Evolutionary conservation across 1,140 invertebrate genomes (phyloP).

Genomic region (Diabrotica undecimpunctata): DNA sequence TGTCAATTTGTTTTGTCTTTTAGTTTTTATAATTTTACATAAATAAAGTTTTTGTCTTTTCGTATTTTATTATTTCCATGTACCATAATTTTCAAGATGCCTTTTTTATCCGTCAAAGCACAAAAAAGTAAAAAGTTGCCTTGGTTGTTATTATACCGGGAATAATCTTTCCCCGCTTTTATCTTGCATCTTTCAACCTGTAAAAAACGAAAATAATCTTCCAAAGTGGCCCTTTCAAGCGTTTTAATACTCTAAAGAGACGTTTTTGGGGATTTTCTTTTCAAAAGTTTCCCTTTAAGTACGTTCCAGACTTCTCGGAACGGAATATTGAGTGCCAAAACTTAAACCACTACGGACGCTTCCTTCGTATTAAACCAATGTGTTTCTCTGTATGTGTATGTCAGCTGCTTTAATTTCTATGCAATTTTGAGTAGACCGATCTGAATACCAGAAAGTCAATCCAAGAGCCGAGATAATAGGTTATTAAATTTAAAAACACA

Average conservation of each 20-base stretch:
- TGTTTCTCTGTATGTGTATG: too few relatives aligned
- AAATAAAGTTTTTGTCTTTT: too few relatives aligned
- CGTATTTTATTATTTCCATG: too few relatives aligned
- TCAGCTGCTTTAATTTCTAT: not conserved
- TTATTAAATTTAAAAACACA: too few relatives aligned
- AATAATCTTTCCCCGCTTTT: not conserved
- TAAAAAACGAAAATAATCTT: not conserved
- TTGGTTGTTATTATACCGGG: not conserved
- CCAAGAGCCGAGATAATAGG: too few relatives aligned
- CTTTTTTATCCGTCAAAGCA: too few relatives aligned
- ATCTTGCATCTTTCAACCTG: not conserved
- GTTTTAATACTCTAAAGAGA: not conserved
- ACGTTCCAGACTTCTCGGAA: not conserved
- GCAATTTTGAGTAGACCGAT: not conserved
- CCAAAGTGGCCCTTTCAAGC: conserved; percentile 1
- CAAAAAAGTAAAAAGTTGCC: not conserved
- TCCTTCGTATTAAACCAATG: not conserved
- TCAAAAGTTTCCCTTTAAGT: not conserved
- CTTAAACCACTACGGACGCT: not conserved
- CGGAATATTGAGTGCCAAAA: not conserved
- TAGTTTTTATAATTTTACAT: too few relatives aligned
- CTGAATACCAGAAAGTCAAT: too few relatives aligned
- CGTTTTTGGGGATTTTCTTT: not conserved
- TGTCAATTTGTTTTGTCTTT: too few relatives aligned
- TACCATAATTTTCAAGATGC: too few relatives aligned